Percentiles rank a stretch among this genome's conserved stretches.
Evolutionary conservation across 2,888 invertebrate species (phyloP).

Genomic region (Drosophila mimica): DNA sequence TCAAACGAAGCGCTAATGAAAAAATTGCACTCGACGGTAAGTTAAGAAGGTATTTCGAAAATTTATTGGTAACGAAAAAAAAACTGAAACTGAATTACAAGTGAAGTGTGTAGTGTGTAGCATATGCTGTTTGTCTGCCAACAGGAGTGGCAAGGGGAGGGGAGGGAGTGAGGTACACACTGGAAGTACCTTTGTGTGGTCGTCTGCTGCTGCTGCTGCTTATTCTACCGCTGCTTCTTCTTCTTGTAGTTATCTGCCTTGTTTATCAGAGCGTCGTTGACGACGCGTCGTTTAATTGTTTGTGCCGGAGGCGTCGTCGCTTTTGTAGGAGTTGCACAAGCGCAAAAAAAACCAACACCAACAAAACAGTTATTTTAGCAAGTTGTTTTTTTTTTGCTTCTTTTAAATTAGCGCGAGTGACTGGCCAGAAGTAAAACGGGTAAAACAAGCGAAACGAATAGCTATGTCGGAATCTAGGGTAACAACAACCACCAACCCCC

Average conservation of each 20-base stretch:
- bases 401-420: constrained; percentile 59
- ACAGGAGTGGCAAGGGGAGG: neutral
- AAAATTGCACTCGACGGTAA: constrained; percentile 66
- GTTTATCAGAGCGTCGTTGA: constrained; percentile 65
- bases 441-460: constrained; percentile 14
- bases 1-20: constrained; percentile 67
- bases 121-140: constrained; percentile 60
- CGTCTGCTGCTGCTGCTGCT: constrained; percentile 22
- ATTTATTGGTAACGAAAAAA: constrained; percentile 67
- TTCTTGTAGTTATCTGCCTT: constrained; percentile 57
- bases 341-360: constrained; percentile 24
- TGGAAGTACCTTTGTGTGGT: constrained; percentile 48
- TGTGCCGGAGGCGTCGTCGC: constrained; percentile 59
- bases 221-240: constrained; percentile 6
- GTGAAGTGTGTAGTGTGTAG: constrained; percentile 64
- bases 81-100: constrained; percentile 37
- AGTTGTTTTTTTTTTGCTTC: constrained; percentile 40
- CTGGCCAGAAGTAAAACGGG: constrained; percentile 55
- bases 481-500: constrained; percentile 24
- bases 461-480: constrained; percentile 69
- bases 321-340: constrained; percentile 61
- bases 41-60: constrained; percentile 71
- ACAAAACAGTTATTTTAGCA: constrained; percentile 60
- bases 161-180: neutral
- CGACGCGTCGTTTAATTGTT: constrained; percentile 72